These are phyloP conservation scores for Meganola albula DNA, from an alignment of 2,888 invertebrate species.

Conservation along the genomic window DNA sequence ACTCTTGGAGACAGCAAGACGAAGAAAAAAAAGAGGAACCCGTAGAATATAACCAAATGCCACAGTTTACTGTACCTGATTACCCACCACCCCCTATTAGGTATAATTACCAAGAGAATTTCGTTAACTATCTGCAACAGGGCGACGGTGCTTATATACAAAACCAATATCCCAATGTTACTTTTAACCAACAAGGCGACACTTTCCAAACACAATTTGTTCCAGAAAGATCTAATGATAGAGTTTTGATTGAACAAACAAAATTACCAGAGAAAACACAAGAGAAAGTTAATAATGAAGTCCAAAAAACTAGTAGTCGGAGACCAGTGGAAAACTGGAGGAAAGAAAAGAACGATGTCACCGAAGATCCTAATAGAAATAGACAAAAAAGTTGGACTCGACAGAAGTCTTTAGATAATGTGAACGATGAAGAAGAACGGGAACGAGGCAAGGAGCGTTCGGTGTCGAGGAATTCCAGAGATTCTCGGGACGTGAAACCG, in stretches of 20 bases:
- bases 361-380: slow-evolving; percentile 50
- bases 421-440: slow-evolving; percentile 47
- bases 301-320: slow-evolving; percentile 43
- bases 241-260: too few species aligned
- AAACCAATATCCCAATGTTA: slow-evolving; percentile 44
- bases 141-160: slow-evolving; percentile 65
- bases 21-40: slow-evolving; percentile 53
- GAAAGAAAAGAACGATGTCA: slow-evolving; percentile 45
- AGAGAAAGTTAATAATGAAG: slow-evolving; percentile 54
- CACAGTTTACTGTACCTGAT: slow-evolving; percentile 33
- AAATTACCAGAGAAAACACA: too few species aligned
- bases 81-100: slow-evolving; percentile 49
- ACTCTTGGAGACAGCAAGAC: slow-evolving; percentile 61
- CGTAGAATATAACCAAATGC: slow-evolving; percentile 51
- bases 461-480: slow-evolving; percentile 34
- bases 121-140: slow-evolving; percentile 57
- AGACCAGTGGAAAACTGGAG: slow-evolving; percentile 62
- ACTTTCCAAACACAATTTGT: slow-evolving; percentile 37
- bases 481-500: slow-evolving; percentile 29
- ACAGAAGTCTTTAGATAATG: slow-evolving; percentile 50
- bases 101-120: slow-evolving; percentile 44
- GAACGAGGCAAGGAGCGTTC: slow-evolving; percentile 33
- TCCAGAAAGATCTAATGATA: too few species aligned
- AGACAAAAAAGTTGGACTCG: slow-evolving; percentile 51
- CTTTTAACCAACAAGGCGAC: slow-evolving; percentile 48